Evolutionary conservation across 2,888 invertebrate genomes (phyloP).

Genomic region (Mythimna pallens): DNA sequence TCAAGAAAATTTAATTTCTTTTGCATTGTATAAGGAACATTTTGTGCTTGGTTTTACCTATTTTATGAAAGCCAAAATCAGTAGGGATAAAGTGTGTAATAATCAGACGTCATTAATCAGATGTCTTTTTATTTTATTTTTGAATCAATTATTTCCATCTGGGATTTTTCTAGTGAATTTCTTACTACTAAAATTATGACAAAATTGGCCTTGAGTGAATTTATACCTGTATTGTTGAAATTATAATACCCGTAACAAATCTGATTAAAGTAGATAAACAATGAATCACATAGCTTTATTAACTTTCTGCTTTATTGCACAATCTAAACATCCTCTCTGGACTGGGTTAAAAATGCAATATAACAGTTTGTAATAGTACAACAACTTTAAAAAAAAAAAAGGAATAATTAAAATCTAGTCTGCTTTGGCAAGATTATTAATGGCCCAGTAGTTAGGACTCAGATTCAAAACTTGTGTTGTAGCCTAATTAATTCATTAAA

Average conservation of each 20-base stretch:
- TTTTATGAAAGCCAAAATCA: background rate
- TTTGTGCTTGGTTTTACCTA: background rate
- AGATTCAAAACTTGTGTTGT: no score
- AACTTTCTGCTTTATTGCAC: background rate
- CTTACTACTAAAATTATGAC: background rate
- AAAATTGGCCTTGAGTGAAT: slow-evolving; percentile 18
- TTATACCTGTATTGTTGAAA: slow-evolving; percentile 29
- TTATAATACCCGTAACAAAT: slow-evolving; percentile 8
- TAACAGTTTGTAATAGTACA: background rate
- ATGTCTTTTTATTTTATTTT: background rate
- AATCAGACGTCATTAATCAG: background rate
- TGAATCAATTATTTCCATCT: background rate
- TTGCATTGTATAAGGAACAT: background rate
- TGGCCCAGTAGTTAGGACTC: background rate
- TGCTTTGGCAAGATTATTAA: background rate
- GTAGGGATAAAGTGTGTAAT: background rate
- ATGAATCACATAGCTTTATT: slow-evolving; percentile 9
- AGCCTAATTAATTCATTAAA: no score
- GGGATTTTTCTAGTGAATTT: background rate
- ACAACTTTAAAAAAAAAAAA: background rate
- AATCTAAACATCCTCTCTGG: background rate
- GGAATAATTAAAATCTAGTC: no score
- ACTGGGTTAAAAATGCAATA: background rate
- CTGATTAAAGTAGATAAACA: slow-evolving; percentile 24
- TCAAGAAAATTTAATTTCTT: background rate